phyloP scores from a whole-genome alignment of 2,888 invertebrate genomes.

The Meta bourneti region DNA sequence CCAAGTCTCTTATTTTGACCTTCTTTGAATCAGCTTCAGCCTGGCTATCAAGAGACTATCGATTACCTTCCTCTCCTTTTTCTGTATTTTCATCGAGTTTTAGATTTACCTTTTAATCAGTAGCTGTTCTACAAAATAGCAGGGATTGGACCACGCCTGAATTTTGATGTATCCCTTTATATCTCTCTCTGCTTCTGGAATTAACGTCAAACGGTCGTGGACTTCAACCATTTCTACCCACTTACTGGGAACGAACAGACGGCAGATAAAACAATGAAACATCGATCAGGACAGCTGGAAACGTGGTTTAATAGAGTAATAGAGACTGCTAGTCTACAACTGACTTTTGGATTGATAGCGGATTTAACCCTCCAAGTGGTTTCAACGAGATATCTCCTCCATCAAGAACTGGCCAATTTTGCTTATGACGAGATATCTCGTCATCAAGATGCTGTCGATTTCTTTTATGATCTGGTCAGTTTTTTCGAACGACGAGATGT shows the following conservation, averaged over 20 bases:
- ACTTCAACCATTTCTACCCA: background rate
- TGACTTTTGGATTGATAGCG: no score
- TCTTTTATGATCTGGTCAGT: no score
- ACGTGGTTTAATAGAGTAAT: no score
- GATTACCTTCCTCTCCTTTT: slow-evolving; percentile 24
- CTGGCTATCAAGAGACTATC: slow-evolving; percentile 20
- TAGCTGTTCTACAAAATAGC: slow-evolving; percentile 14
- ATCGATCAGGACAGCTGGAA: no score
- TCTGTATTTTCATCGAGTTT: slow-evolving; percentile 19
- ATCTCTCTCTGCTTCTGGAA: background rate
- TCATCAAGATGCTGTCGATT: no score
- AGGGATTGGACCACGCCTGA: slow-evolving; percentile 43
- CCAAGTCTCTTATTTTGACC: background rate
- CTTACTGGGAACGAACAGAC: background rate
- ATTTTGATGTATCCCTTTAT: background rate
- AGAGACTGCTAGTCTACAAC: no score
- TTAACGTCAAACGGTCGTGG: background rate
- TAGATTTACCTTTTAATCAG: slow-evolving; percentile 46
- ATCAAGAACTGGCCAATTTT: no score
- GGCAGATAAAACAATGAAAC: background rate
- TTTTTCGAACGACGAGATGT: no score
- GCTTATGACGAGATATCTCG: no score
- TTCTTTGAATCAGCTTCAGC: background rate
- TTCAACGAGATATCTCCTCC: no score
- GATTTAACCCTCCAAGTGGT: no score